A percentile compares a stretch with the other conserved stretches of the same genome.
phyloP scores from a whole-genome alignment of 2,797 vertebrate species.

The Sebastes matsubarae region DNA sequence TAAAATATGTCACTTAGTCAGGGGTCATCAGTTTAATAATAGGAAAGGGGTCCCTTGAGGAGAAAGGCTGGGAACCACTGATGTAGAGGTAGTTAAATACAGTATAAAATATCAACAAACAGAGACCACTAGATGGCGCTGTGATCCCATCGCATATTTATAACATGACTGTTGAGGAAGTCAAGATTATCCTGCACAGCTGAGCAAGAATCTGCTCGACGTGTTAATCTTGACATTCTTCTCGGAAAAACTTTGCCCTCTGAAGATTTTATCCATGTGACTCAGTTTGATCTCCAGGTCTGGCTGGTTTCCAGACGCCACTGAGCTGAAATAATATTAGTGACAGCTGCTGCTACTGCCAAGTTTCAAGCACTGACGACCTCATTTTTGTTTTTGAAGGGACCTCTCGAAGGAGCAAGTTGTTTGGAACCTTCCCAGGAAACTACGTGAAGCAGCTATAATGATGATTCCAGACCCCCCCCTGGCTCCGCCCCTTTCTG shows the following conservation, averaged over 20 bases:
- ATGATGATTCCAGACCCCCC: conserved; percentile 78
- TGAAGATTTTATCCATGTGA: not conserved
- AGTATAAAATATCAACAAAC: not conserved
- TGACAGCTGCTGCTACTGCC: not conserved
- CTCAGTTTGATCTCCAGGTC: not conserved
- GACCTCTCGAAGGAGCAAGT: conserved; percentile 96
- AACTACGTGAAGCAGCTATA: conserved; percentile 98
- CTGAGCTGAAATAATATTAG: not conserved
- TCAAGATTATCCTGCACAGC: not conserved
- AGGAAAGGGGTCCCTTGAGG: too few species aligned
- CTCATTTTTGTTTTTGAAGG: conserved; percentile 81
- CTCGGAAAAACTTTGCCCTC: not conserved
- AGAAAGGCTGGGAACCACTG: too few species aligned
- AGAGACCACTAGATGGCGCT: conserved; percentile 34
- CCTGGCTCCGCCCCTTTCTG: conserved; percentile 42
- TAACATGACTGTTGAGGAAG: too few species aligned
- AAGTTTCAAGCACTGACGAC: not conserved
- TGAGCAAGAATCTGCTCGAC: not conserved
- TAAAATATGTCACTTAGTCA: too few species aligned
- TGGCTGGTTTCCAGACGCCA: not conserved
- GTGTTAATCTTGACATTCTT: not conserved
- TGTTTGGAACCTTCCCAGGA: conserved; percentile 99
- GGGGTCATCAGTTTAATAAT: too few species aligned
- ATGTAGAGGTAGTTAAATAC: not conserved
- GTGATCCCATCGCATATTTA: not conserved